Evolutionary conservation across 2,113 vertebrate genomes (phyloP).

Genomic region (Elgaria multicarinata): DNA sequence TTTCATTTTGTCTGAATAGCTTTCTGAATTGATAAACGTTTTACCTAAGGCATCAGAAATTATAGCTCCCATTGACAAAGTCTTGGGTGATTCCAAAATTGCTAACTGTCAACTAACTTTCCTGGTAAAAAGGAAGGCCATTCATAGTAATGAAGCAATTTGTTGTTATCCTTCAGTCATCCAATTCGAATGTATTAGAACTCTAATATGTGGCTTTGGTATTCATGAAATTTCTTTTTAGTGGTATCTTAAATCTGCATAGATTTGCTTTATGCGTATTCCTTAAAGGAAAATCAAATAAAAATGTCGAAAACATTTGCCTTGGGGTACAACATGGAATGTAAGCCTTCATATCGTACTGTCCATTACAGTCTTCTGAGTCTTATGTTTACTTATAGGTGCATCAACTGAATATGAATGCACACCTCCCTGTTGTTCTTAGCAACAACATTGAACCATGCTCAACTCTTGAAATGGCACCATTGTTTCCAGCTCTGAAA

Average conservation of each 20-base stretch:
- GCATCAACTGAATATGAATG: slow-evolving; percentile 33
- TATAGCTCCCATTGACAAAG: background rate
- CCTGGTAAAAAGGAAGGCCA: background rate
- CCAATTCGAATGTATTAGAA: no score
- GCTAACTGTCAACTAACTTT: background rate
- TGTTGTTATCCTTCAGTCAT: background rate
- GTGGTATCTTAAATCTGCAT: background rate
- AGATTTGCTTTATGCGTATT: background rate
- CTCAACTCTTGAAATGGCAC: slow-evolving; percentile 74
- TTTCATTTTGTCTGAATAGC: background rate
- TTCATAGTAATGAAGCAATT: background rate
- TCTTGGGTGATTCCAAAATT: background rate
- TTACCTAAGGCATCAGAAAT: background rate
- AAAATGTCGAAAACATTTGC: background rate
- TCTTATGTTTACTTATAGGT: slow-evolving; percentile 25
- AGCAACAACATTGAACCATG: slow-evolving; percentile 75
- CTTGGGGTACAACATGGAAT: accelerated
- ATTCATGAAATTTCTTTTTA: background rate
- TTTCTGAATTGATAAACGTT: background rate
- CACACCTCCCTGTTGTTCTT: slow-evolving; percentile 67
- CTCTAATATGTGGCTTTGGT: background rate
- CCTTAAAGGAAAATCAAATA: background rate
- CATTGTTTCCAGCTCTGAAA: slow-evolving; percentile 78
- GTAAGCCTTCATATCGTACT: accelerated
- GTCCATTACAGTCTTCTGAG: background rate